Conservation (phyloP, 2,113 vertebrate species). For the Ascaphus truei region DNA sequence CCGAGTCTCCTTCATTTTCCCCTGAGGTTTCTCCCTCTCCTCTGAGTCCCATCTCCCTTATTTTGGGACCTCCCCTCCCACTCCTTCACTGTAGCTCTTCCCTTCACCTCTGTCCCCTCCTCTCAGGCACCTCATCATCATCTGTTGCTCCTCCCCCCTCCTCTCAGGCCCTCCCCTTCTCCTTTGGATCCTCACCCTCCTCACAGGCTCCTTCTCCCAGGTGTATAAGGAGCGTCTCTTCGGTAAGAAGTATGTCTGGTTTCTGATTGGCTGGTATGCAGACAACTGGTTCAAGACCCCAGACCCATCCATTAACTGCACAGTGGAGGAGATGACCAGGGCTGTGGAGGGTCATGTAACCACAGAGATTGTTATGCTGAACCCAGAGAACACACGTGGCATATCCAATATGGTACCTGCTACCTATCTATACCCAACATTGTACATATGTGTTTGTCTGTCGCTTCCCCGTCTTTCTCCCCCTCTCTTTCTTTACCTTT, state of each 20-base stretch:
- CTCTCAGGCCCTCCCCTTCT: too few species aligned
- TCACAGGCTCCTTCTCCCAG: constrained; percentile 55
- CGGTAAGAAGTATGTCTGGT: constrained; percentile 94
- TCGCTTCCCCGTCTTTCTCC: background rate
- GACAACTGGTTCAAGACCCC: constrained; percentile 97
- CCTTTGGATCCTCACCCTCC: too few species aligned
- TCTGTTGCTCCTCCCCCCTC: too few species aligned
- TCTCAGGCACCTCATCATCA: too few species aligned
- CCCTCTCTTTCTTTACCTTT: background rate
- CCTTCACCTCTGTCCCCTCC: too few species aligned
- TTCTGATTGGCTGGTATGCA: constrained; percentile 93
- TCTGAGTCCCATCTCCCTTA: too few species aligned
- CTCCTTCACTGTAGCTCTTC: too few species aligned
- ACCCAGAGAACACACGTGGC: constrained; percentile 87
- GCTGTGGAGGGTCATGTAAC: constrained; percentile 93
- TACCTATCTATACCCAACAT: too few species aligned
- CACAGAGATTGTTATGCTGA: constrained; percentile 95
- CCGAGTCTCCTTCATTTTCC: background rate
- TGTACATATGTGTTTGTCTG: background rate
- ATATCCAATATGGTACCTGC: constrained; percentile 84
- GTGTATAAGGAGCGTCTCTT: constrained; percentile 95
- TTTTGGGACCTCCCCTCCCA: too few species aligned
- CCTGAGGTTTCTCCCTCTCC: background rate
- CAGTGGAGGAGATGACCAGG: constrained; percentile 89
- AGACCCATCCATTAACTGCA: constrained; percentile 91